Conservation (phyloP, 1,140 invertebrate genomes). For the Procambarus clarkii region DNA sequence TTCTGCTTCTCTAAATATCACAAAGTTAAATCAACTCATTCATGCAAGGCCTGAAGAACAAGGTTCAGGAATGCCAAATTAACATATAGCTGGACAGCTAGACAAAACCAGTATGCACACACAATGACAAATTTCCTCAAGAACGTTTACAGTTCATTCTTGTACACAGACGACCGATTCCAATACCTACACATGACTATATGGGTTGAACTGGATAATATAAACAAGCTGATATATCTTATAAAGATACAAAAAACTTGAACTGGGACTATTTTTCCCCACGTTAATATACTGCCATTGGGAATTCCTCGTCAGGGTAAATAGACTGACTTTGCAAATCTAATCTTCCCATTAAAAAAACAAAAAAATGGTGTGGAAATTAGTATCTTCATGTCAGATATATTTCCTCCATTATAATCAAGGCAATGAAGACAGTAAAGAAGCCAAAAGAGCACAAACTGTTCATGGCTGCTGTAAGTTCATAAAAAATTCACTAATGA, state of each 20-base stretch:
- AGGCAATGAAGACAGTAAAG: neutral
- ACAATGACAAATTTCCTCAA: constrained; percentile 24
- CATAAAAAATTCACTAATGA: neutral
- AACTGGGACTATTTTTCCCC: neutral
- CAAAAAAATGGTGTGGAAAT: neutral
- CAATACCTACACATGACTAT: constrained; percentile 7
- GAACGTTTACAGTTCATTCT: constrained; percentile 1
- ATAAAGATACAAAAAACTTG: neutral
- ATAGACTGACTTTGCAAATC: neutral
- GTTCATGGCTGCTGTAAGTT: neutral
- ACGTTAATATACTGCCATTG: neutral
- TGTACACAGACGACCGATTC: constrained; percentile 1
- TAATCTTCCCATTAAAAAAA: neutral
- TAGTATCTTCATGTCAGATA: neutral
- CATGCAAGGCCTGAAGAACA: constrained; percentile 55
- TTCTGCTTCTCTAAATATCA: constrained; percentile 65
- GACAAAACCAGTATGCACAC: constrained; percentile 39
- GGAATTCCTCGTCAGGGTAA: neutral
- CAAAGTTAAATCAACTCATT: constrained; percentile 63
- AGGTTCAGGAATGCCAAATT: constrained; percentile 57
- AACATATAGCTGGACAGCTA: constrained; percentile 32
- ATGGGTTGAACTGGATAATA: neutral
- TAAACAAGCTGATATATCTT: neutral
- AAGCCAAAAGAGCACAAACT: neutral
- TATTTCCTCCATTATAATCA: neutral